These are phyloP conservation scores for Proterorhinus semilunaris DNA, from an alignment of 2,113 vertebrate species.

Conservation along the genomic window DNA sequence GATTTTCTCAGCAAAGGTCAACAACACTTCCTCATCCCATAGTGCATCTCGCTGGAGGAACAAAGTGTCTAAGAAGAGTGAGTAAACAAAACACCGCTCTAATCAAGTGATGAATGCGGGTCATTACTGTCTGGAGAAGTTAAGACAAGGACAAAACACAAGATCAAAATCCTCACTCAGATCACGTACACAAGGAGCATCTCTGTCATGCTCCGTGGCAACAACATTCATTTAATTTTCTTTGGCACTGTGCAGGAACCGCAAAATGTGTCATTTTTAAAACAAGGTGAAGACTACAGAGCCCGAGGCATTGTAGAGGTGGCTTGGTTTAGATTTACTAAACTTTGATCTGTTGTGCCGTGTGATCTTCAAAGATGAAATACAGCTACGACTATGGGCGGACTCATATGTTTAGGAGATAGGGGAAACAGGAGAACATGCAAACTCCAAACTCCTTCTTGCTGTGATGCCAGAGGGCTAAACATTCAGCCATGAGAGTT, in stretches of 20 bases:
- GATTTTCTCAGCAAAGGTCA: conserved; percentile 46
- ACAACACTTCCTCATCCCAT: conserved; percentile 28
- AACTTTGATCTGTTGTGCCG: background rate
- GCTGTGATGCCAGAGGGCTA: no score
- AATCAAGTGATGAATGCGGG: conserved; percentile 36
- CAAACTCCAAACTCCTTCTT: no score
- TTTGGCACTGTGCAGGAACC: no score
- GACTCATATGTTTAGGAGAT: no score
- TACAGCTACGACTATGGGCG: no score
- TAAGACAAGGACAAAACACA: conserved; percentile 24
- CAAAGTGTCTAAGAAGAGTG: conserved; percentile 11
- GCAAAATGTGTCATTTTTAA: background rate
- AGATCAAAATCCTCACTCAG: conserved; percentile 28
- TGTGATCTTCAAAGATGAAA: no score
- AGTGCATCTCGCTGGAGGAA: conserved; percentile 24
- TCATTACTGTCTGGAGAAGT: conserved; percentile 26
- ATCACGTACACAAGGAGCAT: conserved; percentile 28
- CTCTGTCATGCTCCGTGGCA: conserved; percentile 25
- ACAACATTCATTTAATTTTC: conserved; percentile 24
- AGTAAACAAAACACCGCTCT: conserved; percentile 19
- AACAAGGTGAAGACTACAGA: background rate
- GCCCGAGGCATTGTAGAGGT: background rate
- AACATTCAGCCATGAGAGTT: no score
- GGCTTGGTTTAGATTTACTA: background rate
- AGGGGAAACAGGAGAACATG: no score